Conservation (phyloP, 2,113 vertebrate species). For the Myrmophylax atrothorax region DNA sequence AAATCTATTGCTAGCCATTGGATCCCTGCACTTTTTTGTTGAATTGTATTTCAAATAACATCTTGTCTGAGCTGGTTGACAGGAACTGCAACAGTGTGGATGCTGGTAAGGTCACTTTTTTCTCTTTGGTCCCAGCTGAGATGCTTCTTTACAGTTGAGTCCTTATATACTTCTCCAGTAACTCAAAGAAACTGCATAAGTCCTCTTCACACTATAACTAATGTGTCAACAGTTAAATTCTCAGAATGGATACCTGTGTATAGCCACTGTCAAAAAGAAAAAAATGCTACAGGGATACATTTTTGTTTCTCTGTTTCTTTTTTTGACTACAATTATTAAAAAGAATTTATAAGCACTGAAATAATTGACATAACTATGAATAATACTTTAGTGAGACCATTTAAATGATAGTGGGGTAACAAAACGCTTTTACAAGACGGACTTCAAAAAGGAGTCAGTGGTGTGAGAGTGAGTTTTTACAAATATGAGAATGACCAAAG, state of each 20-base stretch:
- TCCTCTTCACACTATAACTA: not conserved
- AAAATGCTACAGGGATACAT: not conserved
- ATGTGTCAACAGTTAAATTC: not conserved
- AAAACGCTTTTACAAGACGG: not conserved
- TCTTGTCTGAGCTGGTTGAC: not conserved
- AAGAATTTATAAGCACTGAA: not conserved
- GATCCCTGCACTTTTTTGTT: not conserved
- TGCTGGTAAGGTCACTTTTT: not conserved
- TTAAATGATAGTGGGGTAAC: not conserved
- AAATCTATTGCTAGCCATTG: not conserved
- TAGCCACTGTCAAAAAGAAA: not conserved
- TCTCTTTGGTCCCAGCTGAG: not conserved
- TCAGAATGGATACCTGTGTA: not conserved
- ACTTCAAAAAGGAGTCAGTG: not conserved
- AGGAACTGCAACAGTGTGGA: not conserved
- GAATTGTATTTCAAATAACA: not conserved
- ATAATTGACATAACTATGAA: not conserved
- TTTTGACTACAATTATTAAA: not conserved
- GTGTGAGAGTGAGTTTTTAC: not conserved
- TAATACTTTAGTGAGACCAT: not conserved
- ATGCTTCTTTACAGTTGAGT: not conserved
- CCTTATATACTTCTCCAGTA: not conserved
- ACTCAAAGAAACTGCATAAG: not conserved
- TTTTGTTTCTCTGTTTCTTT: not conserved
- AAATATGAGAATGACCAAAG: not conserved